Evolutionary conservation across 2,888 invertebrate genomes (phyloP).

Genomic region (Tyria jacobaeae): DNA sequence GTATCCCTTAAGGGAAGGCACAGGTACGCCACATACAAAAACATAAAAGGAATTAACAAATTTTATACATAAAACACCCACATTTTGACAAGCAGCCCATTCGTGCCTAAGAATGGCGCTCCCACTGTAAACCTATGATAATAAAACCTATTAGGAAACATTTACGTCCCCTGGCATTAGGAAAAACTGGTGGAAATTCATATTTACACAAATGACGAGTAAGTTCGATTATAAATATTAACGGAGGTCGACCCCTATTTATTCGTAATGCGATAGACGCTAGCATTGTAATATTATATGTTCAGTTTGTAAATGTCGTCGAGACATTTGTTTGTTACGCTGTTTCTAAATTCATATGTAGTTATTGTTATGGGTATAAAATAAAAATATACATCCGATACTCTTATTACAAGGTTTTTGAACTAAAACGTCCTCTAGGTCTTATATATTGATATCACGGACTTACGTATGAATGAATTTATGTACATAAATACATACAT

Average conservation of each 20-base stretch:
- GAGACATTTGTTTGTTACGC: conserved; percentile 43
- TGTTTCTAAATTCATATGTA: conserved; percentile 33
- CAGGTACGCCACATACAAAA: too few relatives aligned
- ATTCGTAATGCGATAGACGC: conserved; percentile 57
- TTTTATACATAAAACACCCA: too few relatives aligned
- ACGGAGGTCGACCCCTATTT: conserved; percentile 56
- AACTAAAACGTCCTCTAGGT: conserved; percentile 9
- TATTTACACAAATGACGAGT: conserved; percentile 45
- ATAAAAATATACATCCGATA: conserved; percentile 6
- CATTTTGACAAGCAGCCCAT: too few relatives aligned
- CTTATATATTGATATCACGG: not conserved
- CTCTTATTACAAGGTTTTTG: conserved; percentile 6
- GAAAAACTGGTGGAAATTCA: conserved; percentile 28
- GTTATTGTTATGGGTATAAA: conserved; percentile 26
- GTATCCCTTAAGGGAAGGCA: too few relatives aligned
- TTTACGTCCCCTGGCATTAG: conserved; percentile 7
- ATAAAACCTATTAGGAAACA: conserved; percentile 7
- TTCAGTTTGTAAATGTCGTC: conserved; percentile 50
- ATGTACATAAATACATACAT: not conserved
- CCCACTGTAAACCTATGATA: too few relatives aligned
- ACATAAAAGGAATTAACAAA: too few relatives aligned
- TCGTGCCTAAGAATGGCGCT: too few relatives aligned
- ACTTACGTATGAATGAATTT: too few relatives aligned
- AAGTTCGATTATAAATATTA: conserved; percentile 58
- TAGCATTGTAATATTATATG: conserved; percentile 49